Evolutionary conservation across 1,140 invertebrate species (phyloP).

Genomic region (Dendrolimus kikuchii): DNA sequence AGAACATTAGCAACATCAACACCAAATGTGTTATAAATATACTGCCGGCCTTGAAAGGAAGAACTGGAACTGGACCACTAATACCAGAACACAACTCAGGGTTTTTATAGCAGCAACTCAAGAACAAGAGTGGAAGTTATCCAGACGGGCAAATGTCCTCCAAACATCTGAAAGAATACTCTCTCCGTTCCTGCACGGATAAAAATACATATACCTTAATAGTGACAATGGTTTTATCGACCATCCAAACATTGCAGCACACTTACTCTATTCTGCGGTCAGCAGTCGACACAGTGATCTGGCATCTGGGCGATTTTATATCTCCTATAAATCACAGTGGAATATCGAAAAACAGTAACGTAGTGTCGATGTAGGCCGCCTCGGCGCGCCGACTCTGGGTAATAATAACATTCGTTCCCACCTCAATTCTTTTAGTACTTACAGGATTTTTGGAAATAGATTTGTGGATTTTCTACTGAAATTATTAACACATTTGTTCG

Average conservation of each 20-base stretch:
- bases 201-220: too few relatives aligned
- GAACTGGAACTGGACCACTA: too few relatives aligned
- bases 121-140: too few relatives aligned
- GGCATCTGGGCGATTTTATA: constrained; percentile 50
- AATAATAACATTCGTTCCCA: constrained; percentile 15
- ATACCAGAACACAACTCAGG: too few relatives aligned
- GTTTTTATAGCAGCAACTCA: too few relatives aligned
- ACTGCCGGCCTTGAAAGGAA: too few relatives aligned
- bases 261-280: constrained; percentile 30
- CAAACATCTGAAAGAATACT: too few relatives aligned
- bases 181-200: too few relatives aligned
- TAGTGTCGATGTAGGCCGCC: constrained; percentile 37
- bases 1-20: too few relatives aligned
- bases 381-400: constrained; percentile 8
- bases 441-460: constrained; percentile 14
- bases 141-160: too few relatives aligned
- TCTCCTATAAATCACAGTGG: constrained; percentile 45
- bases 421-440: constrained; percentile 18
- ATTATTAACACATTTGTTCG: constrained; percentile 1
- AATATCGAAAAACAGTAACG: constrained; percentile 47
- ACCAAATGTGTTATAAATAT: too few relatives aligned
- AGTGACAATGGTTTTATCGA: constrained; percentile 10
- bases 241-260: constrained; percentile 33
- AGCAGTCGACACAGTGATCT: constrained; percentile 22
- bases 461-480: constrained; percentile 7